Percentiles rank a stretch among this genome's conserved stretches.
These are phyloP conservation scores for Netelia fuscicornis DNA, from an alignment of 2,888 invertebrate genomes.

Conservation along the genomic window DNA sequence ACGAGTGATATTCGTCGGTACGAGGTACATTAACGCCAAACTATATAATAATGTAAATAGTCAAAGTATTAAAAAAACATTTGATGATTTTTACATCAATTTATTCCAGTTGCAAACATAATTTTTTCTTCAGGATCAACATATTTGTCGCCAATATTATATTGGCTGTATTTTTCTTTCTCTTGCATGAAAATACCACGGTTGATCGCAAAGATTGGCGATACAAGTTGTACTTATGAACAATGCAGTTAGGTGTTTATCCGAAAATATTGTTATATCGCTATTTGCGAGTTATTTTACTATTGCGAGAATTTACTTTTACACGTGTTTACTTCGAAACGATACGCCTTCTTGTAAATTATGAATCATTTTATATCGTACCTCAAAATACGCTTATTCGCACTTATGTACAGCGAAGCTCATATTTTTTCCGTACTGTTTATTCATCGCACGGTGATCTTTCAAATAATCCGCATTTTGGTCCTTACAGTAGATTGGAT, in stretches of 20 bases:
- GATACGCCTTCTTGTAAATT: background rate
- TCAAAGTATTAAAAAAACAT: conserved; percentile 4
- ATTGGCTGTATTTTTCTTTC: background rate
- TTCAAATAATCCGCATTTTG: conserved; percentile 1
- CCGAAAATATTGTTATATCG: too few relatives aligned
- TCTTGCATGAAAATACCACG: background rate
- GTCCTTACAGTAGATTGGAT: conserved; percentile 6
- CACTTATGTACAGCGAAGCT: conserved; percentile 43
- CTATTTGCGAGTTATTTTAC: background rate
- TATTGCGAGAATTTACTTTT: background rate
- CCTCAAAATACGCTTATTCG: conserved; percentile 32
- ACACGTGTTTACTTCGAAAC: background rate
- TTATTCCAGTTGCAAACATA: conserved; percentile 25
- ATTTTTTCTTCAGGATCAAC: background rate
- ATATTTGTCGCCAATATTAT: background rate
- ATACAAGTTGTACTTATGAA: background rate
- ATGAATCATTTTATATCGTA: conserved; percentile 8
- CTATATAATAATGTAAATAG: conserved; percentile 26
- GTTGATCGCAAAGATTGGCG: background rate
- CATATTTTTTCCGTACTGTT: background rate
- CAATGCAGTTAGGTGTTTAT: too few relatives aligned
- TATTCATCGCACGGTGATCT: background rate
- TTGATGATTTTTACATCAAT: conserved; percentile 11
- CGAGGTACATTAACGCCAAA: background rate
- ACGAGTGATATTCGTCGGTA: conserved; percentile 12